A percentile compares a stretch with the other conserved stretches of the same genome.
phyloP scores from a whole-genome alignment of 2,888 invertebrate genomes.

The Oxycera nigricornis region DNA sequence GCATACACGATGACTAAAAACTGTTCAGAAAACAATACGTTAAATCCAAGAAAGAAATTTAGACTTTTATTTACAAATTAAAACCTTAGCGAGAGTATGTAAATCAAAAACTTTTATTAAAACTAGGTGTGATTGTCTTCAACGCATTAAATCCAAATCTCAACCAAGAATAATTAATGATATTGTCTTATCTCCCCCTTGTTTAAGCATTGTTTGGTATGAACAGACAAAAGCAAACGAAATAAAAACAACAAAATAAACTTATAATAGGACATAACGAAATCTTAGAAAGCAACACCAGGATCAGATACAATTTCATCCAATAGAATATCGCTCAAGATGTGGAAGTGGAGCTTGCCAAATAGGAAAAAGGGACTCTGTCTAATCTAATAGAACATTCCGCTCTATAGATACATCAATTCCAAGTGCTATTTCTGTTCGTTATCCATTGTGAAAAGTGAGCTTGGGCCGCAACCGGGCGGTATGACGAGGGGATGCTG shows the following conservation, averaged over 20 bases:
- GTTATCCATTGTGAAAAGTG: slow-evolving; percentile 35
- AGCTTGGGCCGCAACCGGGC: background rate
- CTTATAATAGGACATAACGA: background rate
- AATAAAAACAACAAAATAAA: slow-evolving; percentile 32
- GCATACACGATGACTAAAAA: too few species aligned
- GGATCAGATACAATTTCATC: slow-evolving; percentile 34
- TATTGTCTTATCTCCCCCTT: slow-evolving; percentile 50
- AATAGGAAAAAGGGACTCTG: slow-evolving; percentile 28
- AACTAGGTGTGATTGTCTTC: background rate
- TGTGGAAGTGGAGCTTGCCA: slow-evolving; percentile 1
- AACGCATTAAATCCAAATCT: slow-evolving; percentile 43
- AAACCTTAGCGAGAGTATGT: background rate
- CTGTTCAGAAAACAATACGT: too few species aligned
- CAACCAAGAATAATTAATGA: slow-evolving; percentile 51
- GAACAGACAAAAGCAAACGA: background rate
- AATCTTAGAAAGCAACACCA: background rate
- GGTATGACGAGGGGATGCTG: background rate
- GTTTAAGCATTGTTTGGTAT: background rate
- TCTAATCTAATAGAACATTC: slow-evolving; percentile 21
- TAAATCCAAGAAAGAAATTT: too few species aligned
- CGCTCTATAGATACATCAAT: slow-evolving; percentile 30
- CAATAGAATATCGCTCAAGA: slow-evolving; percentile 20
- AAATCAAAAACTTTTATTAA: slow-evolving; percentile 11
- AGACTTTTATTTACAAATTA: too few species aligned
- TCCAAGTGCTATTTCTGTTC: background rate